Evolutionary conservation across 2,113 vertebrate species (phyloP), one percentile per base, ranked within the genome.

Genomic region (Scomber colias): DNA sequence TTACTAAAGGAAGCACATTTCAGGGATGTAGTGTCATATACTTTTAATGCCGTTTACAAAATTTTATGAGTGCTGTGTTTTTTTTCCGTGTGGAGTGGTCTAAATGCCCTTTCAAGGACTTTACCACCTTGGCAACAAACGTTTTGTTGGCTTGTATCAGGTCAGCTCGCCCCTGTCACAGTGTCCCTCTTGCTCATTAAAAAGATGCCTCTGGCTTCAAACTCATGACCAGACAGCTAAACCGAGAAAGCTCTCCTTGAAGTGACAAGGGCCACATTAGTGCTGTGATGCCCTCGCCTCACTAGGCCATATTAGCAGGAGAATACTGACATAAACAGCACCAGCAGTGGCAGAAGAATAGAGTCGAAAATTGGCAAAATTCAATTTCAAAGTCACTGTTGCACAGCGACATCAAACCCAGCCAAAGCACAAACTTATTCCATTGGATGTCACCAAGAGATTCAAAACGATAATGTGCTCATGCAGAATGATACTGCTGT

Each of bases 171-270:
- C 63, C 64, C 73, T 66, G 61, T 75, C 67, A 66, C 53, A 27
- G 12, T 51, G 71, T 75, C 71, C 77, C 64, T 70, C 14, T 62
- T 10, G 82, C 78, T 90, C 86, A 88, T 91, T 92, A 92, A 85
- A 87, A 89, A 87, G 75, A 77, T 9, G 82, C 89, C 84, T 78
- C 76, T 31, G 86, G 84, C 90, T 75, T 64, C 3, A 14, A 73
- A 81, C 74, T 54, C 74, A 46, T 44, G 81, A 86, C 60, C 66
- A 31, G 62, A 57, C 69, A 82, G 31, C 66, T 65, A 69, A 88
- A 83, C 30, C 57, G 61, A 77, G 69, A 67, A 53, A 60, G 27
- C 67, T 70, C 61, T 60, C 79, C 49, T 59, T 4, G 1, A 30
- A 59, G 63, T 87, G 79, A 85, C 77, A 62, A 40, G 72, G 75